Evolutionary conservation across 2,888 invertebrate species (phyloP), one percentile per base, ranked within the genome.

Genomic region (Carterocephalus palaemon): DNA sequence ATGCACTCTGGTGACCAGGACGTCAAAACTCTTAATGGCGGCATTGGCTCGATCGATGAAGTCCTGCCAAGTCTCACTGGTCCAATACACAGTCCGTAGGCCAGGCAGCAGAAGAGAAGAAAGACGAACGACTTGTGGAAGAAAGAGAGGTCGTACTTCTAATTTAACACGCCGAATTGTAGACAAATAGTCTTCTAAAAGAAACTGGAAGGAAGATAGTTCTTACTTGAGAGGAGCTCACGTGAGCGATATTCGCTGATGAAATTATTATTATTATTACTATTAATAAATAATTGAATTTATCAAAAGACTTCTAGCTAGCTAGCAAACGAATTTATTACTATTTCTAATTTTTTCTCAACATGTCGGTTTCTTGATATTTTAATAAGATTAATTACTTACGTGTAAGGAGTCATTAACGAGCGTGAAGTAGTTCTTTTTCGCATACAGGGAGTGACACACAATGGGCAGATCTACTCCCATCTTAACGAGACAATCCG

Each of bases 111-210:
- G 83, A 54, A 95, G 90, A 5, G 93, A 92, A 2, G 95, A 93
- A 7, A 98, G 88, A 13, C 93, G 91, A 15, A 95, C 93, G 50
- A 97, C 88, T 85, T 97, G 96, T 0, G 96, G 96, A 19, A 96
- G 88, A 68, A 98, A 92, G 37, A 98, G 84, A 12, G 96, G 95
- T n/a, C 97, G 90, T 8, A 97, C 95, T 80, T 97, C 97, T 29
- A 93, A 79, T 65, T 95, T 95, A 0, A 95, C 95, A 17, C 91
- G 89, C 40, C 90, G 89, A 0, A 94, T 92, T 1, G 92, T 92
- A 32, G 88, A 82, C 19, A 92, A 79, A 60, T 94, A 94, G 70
- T 94, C 92, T 66, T 93, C 92, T 46, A 95, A 88, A 28, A 95
- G 88, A 67, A 93, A 91, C 92, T 95, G 78, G 20, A 70, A 70